phyloP scores from a whole-genome alignment of 2,888 invertebrate genomes.

The Calliscelio sp. region DNA sequence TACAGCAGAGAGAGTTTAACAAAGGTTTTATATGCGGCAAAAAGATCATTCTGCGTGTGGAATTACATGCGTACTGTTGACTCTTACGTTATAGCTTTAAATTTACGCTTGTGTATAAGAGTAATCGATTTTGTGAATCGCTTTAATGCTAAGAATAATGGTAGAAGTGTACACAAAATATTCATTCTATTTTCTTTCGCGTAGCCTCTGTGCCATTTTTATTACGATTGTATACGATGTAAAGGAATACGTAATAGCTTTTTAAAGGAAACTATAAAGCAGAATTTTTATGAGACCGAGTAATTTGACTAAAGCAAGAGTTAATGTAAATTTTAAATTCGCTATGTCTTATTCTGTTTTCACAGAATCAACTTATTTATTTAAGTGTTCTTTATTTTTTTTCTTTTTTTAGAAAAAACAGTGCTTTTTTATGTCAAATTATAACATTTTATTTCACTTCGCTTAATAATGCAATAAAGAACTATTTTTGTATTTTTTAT shows the following conservation, averaged over 20 bases:
- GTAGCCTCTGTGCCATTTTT: conserved; percentile 18
- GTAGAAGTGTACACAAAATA: conserved; percentile 17
- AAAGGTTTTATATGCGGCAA: no score
- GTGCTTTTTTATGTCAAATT: no score
- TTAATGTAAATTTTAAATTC: conserved; percentile 8
- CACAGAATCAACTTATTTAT: background rate
- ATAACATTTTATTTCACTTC: no score
- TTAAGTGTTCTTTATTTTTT: no score
- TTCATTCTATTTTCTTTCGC: conserved; percentile 27
- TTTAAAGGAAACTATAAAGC: conserved; percentile 22
- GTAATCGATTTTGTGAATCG: conserved; percentile 8
- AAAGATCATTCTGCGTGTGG: no score
- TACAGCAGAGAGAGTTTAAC: background rate
- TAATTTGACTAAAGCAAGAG: conserved; percentile 15
- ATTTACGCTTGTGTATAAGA: background rate
- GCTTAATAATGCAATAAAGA: no score
- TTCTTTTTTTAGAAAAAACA: no score
- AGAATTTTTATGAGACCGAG: conserved; percentile 18
- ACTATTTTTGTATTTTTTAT: no score
- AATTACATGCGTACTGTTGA: background rate
- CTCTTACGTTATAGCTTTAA: background rate
- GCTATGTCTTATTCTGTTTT: background rate
- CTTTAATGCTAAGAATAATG: conserved; percentile 8
- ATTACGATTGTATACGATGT: conserved; percentile 33
- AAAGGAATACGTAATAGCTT: conserved; percentile 29